Evolutionary conservation across 2,113 vertebrate genomes (phyloP).

Genomic region (Sardina pilchardus): DNA sequence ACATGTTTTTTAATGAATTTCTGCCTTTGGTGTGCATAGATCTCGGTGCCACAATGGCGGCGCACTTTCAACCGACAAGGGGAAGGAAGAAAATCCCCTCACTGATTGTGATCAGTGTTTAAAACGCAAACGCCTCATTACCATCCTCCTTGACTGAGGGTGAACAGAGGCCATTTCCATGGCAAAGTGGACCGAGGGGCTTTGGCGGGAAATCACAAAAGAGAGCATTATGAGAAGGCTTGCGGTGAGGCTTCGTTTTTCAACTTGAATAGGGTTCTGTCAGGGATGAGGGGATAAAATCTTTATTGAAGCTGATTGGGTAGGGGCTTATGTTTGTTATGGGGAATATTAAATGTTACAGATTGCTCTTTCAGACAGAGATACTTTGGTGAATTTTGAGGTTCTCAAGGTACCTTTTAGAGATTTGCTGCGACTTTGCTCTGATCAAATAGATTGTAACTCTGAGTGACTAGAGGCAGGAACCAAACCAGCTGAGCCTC

Average conservation of each 20-base stretch:
- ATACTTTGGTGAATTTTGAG: background rate
- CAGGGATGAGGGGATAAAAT: background rate
- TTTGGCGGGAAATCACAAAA: slow-evolving; percentile 9
- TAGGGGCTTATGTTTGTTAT: background rate
- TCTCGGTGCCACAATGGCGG: background rate
- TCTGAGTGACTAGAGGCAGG: background rate
- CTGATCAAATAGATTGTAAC: background rate
- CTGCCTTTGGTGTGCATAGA: background rate
- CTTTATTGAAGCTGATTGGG: background rate
- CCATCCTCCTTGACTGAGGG: background rate
- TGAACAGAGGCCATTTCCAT: background rate
- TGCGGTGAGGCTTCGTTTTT: background rate
- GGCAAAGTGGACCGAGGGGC: background rate
- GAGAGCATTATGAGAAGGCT: background rate
- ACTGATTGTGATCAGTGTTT: background rate
- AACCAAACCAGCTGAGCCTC: slow-evolving; percentile 49
- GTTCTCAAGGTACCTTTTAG: background rate
- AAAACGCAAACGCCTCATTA: background rate
- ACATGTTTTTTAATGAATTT: background rate
- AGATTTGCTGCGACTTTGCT: background rate
- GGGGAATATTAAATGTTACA: background rate
- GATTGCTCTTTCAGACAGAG: background rate
- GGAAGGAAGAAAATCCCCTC: background rate
- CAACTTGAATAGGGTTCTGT: background rate
- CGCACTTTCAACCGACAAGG: background rate